These are phyloP conservation scores for Acropternis orthonyx DNA, from an alignment of 2,797 vertebrate genomes.

Conservation along the genomic window DNA sequence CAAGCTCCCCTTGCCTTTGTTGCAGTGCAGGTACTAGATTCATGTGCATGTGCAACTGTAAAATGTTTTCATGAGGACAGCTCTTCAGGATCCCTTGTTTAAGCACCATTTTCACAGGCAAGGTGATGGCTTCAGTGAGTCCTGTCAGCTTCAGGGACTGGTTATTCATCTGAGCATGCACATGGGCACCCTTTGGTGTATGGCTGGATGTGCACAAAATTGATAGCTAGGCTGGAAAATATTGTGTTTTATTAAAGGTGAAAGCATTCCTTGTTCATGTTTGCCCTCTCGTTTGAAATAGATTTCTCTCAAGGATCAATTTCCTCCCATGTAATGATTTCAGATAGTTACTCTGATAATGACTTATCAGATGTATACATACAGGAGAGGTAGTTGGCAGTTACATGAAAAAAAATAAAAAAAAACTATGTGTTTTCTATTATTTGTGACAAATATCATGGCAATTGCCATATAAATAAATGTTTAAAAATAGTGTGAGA, in stretches of 20 bases:
- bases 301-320: neutral
- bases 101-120: neutral
- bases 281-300: neutral
- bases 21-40: neutral
- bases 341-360: neutral
- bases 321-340: neutral
- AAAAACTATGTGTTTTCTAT: neutral
- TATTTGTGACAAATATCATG: neutral
- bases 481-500: neutral
- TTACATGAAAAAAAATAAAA: neutral
- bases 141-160: neutral
- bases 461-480: neutral
- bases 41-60: accelerated
- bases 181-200: accelerated
- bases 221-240: neutral
- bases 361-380: neutral
- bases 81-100: neutral
- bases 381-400: neutral
- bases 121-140: neutral
- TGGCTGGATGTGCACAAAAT: neutral
- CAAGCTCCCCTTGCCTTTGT: neutral
- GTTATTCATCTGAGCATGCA: neutral
- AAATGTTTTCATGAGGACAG: neutral
- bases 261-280: neutral
- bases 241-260: neutral